Percentiles rank a stretch among this genome's conserved stretches.
These are phyloP conservation scores for Zootermopsis nevadensis DNA, from an alignment of 2,888 invertebrate genomes.

Conservation along the genomic window DNA sequence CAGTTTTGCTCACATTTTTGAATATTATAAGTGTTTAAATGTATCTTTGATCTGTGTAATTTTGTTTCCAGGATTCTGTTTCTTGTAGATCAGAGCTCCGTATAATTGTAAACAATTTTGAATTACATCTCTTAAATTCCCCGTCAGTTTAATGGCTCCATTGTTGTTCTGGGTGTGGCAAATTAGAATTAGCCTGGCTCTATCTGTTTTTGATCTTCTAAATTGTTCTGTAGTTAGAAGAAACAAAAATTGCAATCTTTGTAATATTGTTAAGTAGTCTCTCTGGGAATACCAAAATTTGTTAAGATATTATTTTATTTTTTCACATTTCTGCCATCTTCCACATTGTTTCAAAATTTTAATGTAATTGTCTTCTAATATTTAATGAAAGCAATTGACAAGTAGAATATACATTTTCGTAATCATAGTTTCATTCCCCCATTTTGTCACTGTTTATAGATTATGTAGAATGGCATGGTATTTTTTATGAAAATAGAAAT, in stretches of 20 bases:
- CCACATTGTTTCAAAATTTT: slow-evolving; percentile 19
- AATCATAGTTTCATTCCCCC: neutral
- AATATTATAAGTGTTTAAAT: slow-evolving; percentile 14
- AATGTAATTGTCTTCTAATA: slow-evolving; percentile 12
- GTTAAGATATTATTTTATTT: neutral
- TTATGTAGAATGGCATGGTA: slow-evolving; percentile 36
- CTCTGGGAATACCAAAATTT: neutral
- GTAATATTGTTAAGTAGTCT: neutral
- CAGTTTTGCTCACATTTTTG: slow-evolving; percentile 31
- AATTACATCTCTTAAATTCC: neutral
- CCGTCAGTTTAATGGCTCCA: slow-evolving; percentile 26
- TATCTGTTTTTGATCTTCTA: slow-evolving; percentile 16
- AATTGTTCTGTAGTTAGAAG: slow-evolving; percentile 13
- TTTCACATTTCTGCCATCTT: neutral
- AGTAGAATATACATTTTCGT: neutral
- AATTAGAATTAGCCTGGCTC: slow-evolving; percentile 13
- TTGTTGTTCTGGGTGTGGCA: slow-evolving; percentile 29
- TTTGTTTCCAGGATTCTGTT: neutral
- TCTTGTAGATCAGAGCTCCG: neutral
- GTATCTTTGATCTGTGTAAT: neutral
- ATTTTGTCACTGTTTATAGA: slow-evolving; percentile 38
- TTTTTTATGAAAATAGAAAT: slow-evolving; percentile 41
- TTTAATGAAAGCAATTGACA: neutral
- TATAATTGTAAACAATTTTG: neutral
- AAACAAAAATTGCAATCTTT: slow-evolving; percentile 2